These are phyloP conservation scores for Trypoxylus dichotomus DNA, from an alignment of 1,140 invertebrate species.

Conservation along the genomic window DNA sequence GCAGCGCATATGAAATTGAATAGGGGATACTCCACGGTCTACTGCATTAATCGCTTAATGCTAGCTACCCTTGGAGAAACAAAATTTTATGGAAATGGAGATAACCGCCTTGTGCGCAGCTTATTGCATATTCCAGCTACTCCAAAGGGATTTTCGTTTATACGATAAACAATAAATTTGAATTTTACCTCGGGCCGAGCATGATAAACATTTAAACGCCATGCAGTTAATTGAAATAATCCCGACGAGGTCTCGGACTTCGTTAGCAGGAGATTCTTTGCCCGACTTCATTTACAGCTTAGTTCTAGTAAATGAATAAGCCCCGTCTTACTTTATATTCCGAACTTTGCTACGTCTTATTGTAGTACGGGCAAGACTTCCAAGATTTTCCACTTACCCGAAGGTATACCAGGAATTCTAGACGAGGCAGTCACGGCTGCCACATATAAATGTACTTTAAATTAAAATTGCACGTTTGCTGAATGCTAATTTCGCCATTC, in stretches of 20 bases:
- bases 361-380: constrained; percentile 9
- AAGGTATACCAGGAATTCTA: not conserved
- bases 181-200: not conserved
- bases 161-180: not conserved
- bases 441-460: constrained; percentile 24
- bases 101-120: no score
- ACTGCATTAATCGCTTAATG: no score
- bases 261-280: not conserved
- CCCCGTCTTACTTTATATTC: constrained; percentile 17
- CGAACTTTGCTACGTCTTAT: constrained; percentile 7
- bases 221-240: not conserved
- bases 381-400: constrained; percentile 4
- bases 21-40: no score
- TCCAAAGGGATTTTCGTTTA: not conserved
- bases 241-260: not conserved
- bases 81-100: no score
- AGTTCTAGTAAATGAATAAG: constrained; percentile 18
- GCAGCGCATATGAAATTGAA: no score
- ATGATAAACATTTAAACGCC: constrained; percentile 1
- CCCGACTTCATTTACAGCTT: constrained; percentile 16
- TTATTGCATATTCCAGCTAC: not conserved
- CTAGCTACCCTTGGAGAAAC: no score
- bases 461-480: not conserved
- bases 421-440: not conserved
- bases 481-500: not conserved